Percentiles rank a stretch among this genome's conserved stretches.
These are phyloP conservation scores for Mormyrus hasselquistii DNA, from an alignment of 2,797 vertebrate genomes.

Conservation along the genomic window DNA sequence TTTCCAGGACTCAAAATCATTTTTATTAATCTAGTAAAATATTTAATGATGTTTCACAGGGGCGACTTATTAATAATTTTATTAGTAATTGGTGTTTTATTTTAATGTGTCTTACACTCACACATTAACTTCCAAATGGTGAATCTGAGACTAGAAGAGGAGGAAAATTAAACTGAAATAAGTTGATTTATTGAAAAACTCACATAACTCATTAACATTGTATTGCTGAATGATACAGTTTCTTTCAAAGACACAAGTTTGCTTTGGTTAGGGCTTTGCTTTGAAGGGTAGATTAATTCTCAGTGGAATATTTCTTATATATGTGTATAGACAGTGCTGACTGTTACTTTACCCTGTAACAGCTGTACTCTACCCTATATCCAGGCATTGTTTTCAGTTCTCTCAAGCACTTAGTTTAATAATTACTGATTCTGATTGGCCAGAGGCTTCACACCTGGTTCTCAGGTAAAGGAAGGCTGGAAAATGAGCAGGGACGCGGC, in stretches of 20 bases:
- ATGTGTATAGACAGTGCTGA: background rate
- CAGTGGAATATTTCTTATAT: background rate
- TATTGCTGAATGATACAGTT: background rate
- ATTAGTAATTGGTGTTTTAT: background rate
- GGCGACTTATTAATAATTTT: background rate
- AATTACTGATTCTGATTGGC: background rate
- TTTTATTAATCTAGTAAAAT: background rate
- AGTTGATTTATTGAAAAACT: background rate
- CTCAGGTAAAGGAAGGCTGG: background rate
- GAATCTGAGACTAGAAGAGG: background rate
- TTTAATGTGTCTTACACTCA: background rate
- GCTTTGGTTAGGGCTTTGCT: background rate
- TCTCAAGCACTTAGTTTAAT: background rate
- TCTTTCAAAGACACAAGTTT: background rate
- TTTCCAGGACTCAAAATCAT: background rate
- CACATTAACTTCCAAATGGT: background rate
- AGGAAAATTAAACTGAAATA: background rate
- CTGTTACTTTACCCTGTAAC: background rate
- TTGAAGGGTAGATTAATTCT: background rate
- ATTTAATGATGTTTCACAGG: background rate
- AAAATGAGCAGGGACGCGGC: background rate
- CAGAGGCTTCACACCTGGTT: background rate
- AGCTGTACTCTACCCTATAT: background rate
- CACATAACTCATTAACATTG: background rate
- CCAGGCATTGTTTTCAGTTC: background rate